Conservation (phyloP, 2,797 vertebrate species). For the Peromyscus attwateri region DNA sequence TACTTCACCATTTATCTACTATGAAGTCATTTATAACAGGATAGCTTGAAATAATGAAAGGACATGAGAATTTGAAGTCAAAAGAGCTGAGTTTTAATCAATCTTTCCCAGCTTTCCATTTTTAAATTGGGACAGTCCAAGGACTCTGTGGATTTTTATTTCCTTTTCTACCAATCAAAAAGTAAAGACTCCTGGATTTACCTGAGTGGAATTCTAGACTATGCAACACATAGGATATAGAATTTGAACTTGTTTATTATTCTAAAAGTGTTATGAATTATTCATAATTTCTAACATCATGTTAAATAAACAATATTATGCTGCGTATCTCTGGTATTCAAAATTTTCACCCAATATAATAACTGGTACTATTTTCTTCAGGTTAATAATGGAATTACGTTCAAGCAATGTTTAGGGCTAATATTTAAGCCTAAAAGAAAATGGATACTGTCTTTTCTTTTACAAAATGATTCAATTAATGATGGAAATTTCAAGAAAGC, state of each 20-base stretch:
- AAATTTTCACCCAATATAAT: background rate
- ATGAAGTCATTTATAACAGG: background rate
- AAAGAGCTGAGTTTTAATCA: background rate
- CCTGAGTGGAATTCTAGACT: background rate
- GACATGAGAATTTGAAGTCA: background rate
- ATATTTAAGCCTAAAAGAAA: background rate
- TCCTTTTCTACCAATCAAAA: background rate
- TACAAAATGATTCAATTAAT: slow-evolving; percentile 13
- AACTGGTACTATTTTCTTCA: background rate
- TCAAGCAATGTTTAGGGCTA: background rate
- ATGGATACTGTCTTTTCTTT: background rate
- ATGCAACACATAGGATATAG: background rate
- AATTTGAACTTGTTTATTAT: slow-evolving; percentile 20
- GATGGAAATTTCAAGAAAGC: background rate
- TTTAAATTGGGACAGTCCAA: background rate
- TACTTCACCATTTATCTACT: background rate
- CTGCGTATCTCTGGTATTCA: background rate
- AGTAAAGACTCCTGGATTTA: background rate
- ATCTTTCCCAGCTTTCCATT: background rate
- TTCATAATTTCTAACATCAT: background rate
- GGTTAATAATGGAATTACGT: background rate
- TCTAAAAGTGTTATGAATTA: slow-evolving; percentile 24
- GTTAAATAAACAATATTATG: background rate
- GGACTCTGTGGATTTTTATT: background rate
- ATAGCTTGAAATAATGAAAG: background rate